Percentiles rank a stretch among this genome's conserved stretches.
Conservation (phyloP, 1,140 invertebrate species). For the Drosophila prosaltans region DNA sequence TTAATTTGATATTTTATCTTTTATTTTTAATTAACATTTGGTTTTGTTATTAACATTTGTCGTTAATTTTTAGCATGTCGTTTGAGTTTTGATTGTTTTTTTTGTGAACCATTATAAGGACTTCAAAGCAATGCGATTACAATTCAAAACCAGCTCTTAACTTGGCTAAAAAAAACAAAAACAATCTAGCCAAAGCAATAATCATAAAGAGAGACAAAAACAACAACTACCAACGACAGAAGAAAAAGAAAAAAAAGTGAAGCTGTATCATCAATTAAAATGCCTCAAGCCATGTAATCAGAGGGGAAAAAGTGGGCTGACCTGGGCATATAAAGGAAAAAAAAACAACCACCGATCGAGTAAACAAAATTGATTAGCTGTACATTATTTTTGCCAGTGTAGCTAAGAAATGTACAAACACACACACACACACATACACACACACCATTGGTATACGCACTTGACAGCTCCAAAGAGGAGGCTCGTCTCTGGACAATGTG, state of each 20-base stretch:
- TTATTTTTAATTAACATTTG: background rate
- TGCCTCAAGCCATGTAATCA: constrained; percentile 57
- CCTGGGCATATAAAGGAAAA: constrained; percentile 28
- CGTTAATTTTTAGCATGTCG: constrained; percentile 10
- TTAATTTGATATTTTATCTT: background rate
- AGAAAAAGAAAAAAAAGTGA: constrained; percentile 39
- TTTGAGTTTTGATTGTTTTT: background rate
- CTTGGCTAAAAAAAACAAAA: constrained; percentile 13
- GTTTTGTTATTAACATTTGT: background rate
- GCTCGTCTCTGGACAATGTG: constrained; percentile 59
- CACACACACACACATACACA: constrained; percentile 1
- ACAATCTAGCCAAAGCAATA: constrained; percentile 51
- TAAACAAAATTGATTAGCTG: constrained; percentile 9
- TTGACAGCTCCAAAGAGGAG: constrained; percentile 66
- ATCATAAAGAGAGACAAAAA: constrained; percentile 53
- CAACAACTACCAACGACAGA: background rate
- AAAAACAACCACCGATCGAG: background rate
- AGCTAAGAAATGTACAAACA: constrained; percentile 22
- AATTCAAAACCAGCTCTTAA: constrained; percentile 41
- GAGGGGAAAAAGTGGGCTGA: constrained; percentile 46
- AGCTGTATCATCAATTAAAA: constrained; percentile 70
- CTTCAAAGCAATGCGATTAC: constrained; percentile 18
- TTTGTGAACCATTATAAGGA: background rate
- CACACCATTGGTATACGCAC: constrained; percentile 33
- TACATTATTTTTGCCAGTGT: constrained; percentile 31